Conservation (phyloP, 2,797 vertebrate species). For the Coregonus ussuriensis region DNA sequence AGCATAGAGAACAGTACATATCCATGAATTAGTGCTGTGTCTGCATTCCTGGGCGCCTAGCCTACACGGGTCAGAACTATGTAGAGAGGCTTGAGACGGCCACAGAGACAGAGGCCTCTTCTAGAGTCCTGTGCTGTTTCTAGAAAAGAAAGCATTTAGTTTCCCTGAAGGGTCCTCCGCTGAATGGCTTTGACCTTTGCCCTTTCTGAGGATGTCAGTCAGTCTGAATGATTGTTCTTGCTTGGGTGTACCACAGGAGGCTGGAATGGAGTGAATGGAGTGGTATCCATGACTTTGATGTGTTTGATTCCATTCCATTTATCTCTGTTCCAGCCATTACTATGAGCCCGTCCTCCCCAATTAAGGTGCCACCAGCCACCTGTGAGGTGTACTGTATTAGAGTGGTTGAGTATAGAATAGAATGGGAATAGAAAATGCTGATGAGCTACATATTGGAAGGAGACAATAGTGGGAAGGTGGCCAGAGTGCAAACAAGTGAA, state of each 20-base stretch:
- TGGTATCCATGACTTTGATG: no score
- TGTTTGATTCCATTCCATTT: no score
- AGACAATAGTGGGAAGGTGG: neutral
- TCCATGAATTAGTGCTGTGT: slow-evolving; percentile 34
- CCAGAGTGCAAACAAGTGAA: neutral
- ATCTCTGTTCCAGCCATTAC: no score
- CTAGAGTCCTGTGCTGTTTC: slow-evolving; percentile 44
- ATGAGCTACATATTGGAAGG: neutral
- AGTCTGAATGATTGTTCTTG: slow-evolving; percentile 11
- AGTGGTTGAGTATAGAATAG: no score
- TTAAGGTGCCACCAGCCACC: no score
- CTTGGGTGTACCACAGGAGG: no score
- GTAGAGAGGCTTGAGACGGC: slow-evolving; percentile 47
- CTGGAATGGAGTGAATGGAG: no score
- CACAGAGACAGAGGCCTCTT: slow-evolving; percentile 50
- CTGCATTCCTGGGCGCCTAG: slow-evolving; percentile 58
- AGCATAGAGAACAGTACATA: neutral
- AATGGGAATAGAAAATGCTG: neutral
- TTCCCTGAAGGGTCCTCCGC: slow-evolving; percentile 26
- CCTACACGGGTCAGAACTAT: slow-evolving; percentile 63
- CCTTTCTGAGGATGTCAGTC: slow-evolving; percentile 14
- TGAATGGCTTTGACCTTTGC: slow-evolving; percentile 46
- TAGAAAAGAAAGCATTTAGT: slow-evolving; percentile 36
- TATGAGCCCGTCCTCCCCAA: no score
- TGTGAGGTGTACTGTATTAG: neutral